These are phyloP conservation scores for Cancer borealis DNA, from an alignment of 2,888 invertebrate species.

Conservation along the genomic window DNA sequence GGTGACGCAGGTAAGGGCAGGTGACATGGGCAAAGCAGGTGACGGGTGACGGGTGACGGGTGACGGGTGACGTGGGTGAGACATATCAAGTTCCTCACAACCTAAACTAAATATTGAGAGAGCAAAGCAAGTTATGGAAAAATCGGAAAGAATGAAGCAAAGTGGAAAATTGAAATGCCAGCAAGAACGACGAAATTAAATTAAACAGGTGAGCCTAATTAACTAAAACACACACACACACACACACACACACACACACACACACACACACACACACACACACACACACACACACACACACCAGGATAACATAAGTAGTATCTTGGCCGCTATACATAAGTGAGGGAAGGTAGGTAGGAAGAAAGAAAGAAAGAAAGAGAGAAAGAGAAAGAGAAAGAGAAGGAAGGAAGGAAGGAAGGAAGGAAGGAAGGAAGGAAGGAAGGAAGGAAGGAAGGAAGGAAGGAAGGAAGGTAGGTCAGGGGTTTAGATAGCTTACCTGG, in stretches of 20 bases:
- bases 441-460: conserved; percentile 5
- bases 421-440: neutral
- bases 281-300: conserved; percentile 26
- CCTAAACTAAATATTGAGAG: neutral
- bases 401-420: neutral
- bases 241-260: neutral
- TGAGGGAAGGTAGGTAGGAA: neutral
- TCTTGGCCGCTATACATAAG: neutral
- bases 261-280: conserved; percentile 31
- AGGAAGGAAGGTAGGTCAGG: neutral
- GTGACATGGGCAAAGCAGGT: neutral
- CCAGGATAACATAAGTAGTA: neutral
- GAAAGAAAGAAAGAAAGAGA: neutral
- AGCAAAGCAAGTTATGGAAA: neutral
- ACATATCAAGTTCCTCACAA: neutral
- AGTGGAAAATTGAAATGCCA: neutral
- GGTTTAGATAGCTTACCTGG: conserved; percentile 45
- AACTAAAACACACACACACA: neutral
- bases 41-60: neutral
- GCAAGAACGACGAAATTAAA: neutral
- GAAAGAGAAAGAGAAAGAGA: too few species aligned
- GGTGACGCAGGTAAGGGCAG: neutral
- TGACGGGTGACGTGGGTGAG: neutral
- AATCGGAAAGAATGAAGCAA: neutral
- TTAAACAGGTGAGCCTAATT: neutral